Conservation (phyloP, 1,140 invertebrate genomes). For the Nebria ingens region DNA sequence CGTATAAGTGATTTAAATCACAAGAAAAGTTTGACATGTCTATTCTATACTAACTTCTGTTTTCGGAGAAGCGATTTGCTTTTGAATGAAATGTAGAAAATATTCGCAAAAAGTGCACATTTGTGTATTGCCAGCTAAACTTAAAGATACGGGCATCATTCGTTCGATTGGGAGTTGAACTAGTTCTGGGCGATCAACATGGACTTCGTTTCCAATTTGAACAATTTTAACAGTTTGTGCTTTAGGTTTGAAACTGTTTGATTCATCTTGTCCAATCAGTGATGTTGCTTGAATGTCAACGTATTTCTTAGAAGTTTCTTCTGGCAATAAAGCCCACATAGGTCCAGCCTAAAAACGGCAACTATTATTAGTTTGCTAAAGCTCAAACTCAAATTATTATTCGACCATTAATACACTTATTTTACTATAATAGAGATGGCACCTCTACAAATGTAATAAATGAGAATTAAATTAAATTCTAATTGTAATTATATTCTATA, state of each 20-base stretch:
- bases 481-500: neutral
- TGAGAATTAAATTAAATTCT: neutral
- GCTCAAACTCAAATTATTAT: too few relatives aligned
- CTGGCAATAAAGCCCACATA: conserved; percentile 44
- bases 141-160: conserved; percentile 38
- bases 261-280: conserved; percentile 33
- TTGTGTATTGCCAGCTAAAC: conserved; percentile 40
- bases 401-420: neutral
- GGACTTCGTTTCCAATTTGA: neutral
- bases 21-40: neutral
- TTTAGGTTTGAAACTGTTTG: conserved; percentile 29
- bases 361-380: too few relatives aligned
- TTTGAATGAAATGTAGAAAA: conserved; percentile 67
- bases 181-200: conserved; percentile 26
- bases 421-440: neutral
- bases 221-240: neutral
- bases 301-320: conserved; percentile 32
- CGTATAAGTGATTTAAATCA: neutral
- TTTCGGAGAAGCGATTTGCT: conserved; percentile 52
- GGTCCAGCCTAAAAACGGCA: conserved; percentile 33
- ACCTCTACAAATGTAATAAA: neutral
- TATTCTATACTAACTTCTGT: conserved; percentile 49
- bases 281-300: conserved; percentile 15
- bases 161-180: conserved; percentile 56
- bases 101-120: conserved; percentile 73